These are phyloP conservation scores for Melopsittacus undulatus DNA, from an alignment of 2,797 vertebrate species.

Conservation along the genomic window DNA sequence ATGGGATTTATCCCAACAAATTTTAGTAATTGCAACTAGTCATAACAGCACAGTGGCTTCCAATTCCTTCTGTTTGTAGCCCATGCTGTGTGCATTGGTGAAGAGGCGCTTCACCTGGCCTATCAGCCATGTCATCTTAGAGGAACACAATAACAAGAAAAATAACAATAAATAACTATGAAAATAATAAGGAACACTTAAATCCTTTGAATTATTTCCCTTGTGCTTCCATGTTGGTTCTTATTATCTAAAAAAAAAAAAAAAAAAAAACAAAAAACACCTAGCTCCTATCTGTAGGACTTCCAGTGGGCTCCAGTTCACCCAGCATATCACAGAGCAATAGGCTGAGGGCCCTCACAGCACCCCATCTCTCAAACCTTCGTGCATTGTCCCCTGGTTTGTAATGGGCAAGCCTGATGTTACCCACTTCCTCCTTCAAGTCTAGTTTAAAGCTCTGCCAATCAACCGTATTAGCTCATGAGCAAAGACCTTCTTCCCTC, in stretches of 20 bases:
- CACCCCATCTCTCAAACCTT: not conserved
- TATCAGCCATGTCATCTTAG: not conserved
- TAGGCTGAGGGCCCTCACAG: not conserved
- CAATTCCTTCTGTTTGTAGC: not conserved
- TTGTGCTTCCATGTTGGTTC: not conserved
- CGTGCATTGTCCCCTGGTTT: not conserved
- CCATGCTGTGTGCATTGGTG: not conserved
- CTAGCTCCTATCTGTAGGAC: not conserved
- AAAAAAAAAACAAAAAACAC: too few relatives aligned
- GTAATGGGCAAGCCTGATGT: not conserved
- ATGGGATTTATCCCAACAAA: not conserved
- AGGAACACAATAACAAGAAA: not conserved
- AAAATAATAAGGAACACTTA: not conserved
- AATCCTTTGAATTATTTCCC: not conserved
- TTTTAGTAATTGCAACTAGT: not conserved
- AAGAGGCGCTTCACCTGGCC: not conserved
- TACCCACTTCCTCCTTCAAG: not conserved
- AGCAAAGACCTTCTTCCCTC: not conserved
- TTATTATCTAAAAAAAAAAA: not conserved
- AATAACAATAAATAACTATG: not conserved
- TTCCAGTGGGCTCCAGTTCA: not conserved
- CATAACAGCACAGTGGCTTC: not conserved
- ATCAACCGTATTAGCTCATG: accelerated
- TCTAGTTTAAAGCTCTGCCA: not conserved
- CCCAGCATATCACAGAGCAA: not conserved